Evolutionary conservation across 2,888 invertebrate species (phyloP).

Genomic region (Pandemis cinnamomeana): DNA sequence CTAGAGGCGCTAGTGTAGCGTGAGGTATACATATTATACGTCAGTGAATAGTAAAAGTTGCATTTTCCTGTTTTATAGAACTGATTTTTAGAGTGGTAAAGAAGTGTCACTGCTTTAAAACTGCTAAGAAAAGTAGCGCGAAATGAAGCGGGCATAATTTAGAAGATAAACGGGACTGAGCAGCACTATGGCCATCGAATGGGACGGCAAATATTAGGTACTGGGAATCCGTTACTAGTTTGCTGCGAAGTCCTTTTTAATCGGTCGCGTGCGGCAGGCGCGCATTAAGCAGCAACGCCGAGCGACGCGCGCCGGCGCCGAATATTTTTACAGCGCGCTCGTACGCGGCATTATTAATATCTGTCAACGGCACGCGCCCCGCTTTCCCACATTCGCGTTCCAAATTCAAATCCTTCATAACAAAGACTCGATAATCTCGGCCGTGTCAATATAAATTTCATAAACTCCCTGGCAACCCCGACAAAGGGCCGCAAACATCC

Average conservation of each 20-base stretch:
- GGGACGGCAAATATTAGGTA: too few relatives aligned
- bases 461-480: slow-evolving; percentile 74
- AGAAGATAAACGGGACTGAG: too few relatives aligned
- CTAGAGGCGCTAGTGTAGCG: too few relatives aligned
- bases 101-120: too few relatives aligned
- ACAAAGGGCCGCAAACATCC: slow-evolving; percentile 78
- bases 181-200: too few relatives aligned
- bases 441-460: slow-evolving; percentile 82
- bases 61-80: too few relatives aligned
- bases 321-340: slow-evolving; percentile 1
- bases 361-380: slow-evolving; percentile 75
- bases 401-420: slow-evolving; percentile 77
- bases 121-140: too few relatives aligned
- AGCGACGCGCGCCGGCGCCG: neutral
- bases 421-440: slow-evolving; percentile 78
- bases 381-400: slow-evolving; percentile 67
- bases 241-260: neutral
- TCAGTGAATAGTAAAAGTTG: too few relatives aligned
- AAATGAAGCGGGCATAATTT: too few relatives aligned
- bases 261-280: neutral
- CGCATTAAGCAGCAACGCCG: neutral
- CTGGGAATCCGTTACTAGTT: too few relatives aligned
- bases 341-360: slow-evolving; percentile 66
- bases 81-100: too few relatives aligned
- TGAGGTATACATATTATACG: too few relatives aligned